Percentiles rank a stretch among this genome's conserved stretches.
phyloP scores from a whole-genome alignment of 2,797 vertebrate genomes.

The Notolepis coatsorum region DNA sequence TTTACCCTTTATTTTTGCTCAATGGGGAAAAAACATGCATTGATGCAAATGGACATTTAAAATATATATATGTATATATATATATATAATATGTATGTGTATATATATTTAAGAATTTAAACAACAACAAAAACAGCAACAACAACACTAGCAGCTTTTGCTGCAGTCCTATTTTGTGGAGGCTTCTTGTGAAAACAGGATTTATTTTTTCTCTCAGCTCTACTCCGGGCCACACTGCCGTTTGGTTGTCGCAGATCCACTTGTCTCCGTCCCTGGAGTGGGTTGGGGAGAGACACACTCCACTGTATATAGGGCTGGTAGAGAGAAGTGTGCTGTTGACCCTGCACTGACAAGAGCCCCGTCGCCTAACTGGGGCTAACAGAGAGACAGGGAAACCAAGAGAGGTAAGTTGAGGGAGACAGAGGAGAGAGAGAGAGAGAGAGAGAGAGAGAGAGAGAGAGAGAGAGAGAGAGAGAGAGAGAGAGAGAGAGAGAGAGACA shows the following conservation, averaged over 20 bases:
- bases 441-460: conserved; percentile 21
- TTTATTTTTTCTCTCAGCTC: conserved; percentile 45
- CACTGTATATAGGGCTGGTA: conserved; percentile 43
- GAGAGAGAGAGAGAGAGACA: background rate
- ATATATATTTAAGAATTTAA: conserved; percentile 51
- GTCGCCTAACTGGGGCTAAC: conserved; percentile 25
- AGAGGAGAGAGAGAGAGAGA: conserved; percentile 3
- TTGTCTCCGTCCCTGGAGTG: conserved; percentile 59
- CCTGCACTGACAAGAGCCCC: conserved; percentile 38
- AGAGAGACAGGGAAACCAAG: conserved; percentile 9
- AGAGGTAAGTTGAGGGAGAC: conserved; percentile 59
- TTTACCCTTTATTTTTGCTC: conserved; percentile 20
- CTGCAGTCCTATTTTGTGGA: conserved; percentile 61
- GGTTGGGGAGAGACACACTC: conserved; percentile 32
- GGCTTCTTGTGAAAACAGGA: conserved; percentile 78
- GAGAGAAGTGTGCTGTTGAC: conserved; percentile 32
- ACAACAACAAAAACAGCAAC: conserved; percentile 32
- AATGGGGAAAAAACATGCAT: conserved; percentile 28
- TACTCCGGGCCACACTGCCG: conserved; percentile 35
- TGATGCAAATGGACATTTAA: conserved; percentile 47
- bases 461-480: conserved; percentile 31
- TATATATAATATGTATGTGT: background rate
- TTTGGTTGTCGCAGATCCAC: conserved; percentile 64
- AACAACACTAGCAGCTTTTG: conserved; percentile 51
- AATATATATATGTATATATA: background rate